Base-by-base conservation (phyloP, 2,113 vertebrate genomes). In the Pionites leucogaster region DNA sequence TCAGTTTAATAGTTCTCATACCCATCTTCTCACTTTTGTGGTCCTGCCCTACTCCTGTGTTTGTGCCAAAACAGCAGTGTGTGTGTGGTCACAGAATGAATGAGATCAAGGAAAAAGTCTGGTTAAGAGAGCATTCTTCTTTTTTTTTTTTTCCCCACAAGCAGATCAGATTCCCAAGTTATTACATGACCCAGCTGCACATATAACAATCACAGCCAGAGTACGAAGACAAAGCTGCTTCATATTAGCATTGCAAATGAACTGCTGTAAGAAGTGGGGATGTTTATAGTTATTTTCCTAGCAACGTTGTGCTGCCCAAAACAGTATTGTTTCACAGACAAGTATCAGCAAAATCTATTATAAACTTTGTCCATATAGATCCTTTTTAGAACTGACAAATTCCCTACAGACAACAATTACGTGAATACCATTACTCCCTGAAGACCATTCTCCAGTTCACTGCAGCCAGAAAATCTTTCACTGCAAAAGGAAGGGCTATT, bases 31-130 rank as follows among this genome's bases (percentile, higher is more conserved):
- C 7, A 1, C 44, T 72, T 87, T 60, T 87, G 44, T 50, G 50
- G 78, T 76, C 90, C 78, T 84, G 84, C 69, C 86, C 89, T 88
- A 31, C 68, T 62, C 68, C 82, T 28, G 44, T 29, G 16, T 74
- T 83, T 3, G 6, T 91, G 87, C 87, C 95, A 96, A 50, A 96
- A 75, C 13, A 87, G 82, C 64, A 91, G 83, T 10, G 60, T 29
- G 77, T 87, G 92, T 95, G 90, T 96, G 93, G 96, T 57, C 90
- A 93, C 42, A 47, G 69, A 50, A 87, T 1, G 24, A 94, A 68
- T 0, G 1, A 91, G 74, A 95, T 90, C 52, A 94, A 95, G 93
- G 33, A 72, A 90, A 76, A 91, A 63, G 24, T 49, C 69, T 33
- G 52, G 9, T 82, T 85, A 60, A 49, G 25, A 52, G 59, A 88